Conservation (phyloP, 2,797 vertebrate species). For the Oreochromis mossambicus region DNA sequence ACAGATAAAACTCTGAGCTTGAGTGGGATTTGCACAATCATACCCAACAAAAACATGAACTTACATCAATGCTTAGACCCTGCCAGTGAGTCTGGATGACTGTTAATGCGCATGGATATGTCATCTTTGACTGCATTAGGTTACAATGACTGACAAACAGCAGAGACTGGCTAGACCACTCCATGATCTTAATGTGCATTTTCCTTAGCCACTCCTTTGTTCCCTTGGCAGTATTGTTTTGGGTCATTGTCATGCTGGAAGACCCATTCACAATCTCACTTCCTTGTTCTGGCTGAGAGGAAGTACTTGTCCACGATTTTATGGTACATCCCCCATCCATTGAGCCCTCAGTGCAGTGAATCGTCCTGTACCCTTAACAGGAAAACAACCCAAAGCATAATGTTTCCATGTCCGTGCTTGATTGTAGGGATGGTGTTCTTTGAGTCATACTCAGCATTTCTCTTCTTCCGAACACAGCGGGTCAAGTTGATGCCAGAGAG, state of each 20-base stretch:
- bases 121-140: not conserved
- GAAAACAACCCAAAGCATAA: not conserved
- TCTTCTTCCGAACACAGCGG: not conserved
- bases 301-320: not conserved
- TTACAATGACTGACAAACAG: not conserved
- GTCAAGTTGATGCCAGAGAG: not conserved
- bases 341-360: not conserved
- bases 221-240: not conserved
- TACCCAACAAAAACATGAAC: conserved; percentile 6
- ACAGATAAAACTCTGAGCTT: conserved; percentile 22
- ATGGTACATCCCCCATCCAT: not conserved
- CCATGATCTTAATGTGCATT: not conserved
- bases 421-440: not conserved
- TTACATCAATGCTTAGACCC: not conserved
- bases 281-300: not conserved
- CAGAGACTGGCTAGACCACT: not conserved
- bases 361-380: not conserved
- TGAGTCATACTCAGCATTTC: not conserved
- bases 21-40: conserved; percentile 24
- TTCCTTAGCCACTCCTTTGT: not conserved
- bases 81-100: not conserved
- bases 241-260: not conserved
- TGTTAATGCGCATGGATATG: not conserved
- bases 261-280: accelerated
- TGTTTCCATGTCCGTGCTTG: not conserved